A percentile compares a stretch with the other conserved stretches of the same genome.
Conservation (phyloP, 2,888 invertebrate species). For the Anticlea derivata region DNA sequence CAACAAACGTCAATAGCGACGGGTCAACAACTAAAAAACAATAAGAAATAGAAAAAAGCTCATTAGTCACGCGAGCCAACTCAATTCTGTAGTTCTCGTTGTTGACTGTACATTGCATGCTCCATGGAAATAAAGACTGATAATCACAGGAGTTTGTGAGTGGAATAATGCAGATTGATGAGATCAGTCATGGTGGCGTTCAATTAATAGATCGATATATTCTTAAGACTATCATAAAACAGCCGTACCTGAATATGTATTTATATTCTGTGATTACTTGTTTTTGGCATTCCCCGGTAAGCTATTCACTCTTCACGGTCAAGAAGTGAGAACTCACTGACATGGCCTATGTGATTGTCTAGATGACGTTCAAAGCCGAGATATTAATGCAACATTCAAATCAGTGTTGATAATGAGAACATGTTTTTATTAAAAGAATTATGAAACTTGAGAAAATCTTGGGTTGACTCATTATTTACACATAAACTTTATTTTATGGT, state of each 20-base stretch:
- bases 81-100: conserved; percentile 44
- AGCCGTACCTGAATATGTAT: too few relatives aligned
- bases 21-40: conserved; percentile 79
- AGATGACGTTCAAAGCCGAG: too few relatives aligned
- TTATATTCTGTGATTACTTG: too few relatives aligned
- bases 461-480: conserved; percentile 54
- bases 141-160: not conserved
- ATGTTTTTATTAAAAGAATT: conserved; percentile 12
- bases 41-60: conserved; percentile 76
- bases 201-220: too few relatives aligned
- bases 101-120: conserved; percentile 42
- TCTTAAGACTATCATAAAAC: too few relatives aligned
- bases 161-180: too few relatives aligned
- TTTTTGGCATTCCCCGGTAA: too few relatives aligned
- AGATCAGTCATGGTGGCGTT: not conserved
- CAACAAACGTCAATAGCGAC: conserved; percentile 66
- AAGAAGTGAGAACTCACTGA: too few relatives aligned
- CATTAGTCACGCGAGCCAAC: conserved; percentile 76
- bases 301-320: too few relatives aligned
- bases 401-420: conserved; percentile 8
- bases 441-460: conserved; percentile 54
- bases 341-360: too few relatives aligned
- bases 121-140: not conserved
- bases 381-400: not conserved
- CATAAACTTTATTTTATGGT: conserved; percentile 56